These are phyloP conservation scores for Dasypolia templi DNA, from an alignment of 2,888 invertebrate genomes.

Conservation along the genomic window DNA sequence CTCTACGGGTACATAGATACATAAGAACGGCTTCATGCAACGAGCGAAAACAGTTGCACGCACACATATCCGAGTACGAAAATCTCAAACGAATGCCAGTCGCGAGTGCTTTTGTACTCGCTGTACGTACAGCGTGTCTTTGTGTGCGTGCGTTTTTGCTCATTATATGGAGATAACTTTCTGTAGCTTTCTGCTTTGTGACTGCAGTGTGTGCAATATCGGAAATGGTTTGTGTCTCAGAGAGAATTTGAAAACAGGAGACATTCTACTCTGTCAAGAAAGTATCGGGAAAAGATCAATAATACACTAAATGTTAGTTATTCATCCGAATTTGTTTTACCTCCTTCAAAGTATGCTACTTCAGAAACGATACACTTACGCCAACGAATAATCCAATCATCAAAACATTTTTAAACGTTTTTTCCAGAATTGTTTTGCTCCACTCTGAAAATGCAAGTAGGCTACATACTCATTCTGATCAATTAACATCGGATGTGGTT, in stretches of 20 bases:
- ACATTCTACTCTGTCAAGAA: too few species aligned
- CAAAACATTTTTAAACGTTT: too few species aligned
- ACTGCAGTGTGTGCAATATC: slow-evolving; percentile 38
- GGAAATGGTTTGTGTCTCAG: slow-evolving; percentile 23
- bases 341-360: too few species aligned
- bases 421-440: too few species aligned
- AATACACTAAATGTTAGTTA: too few species aligned
- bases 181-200: background rate
- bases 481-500: slow-evolving; percentile 46
- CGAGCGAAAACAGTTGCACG: background rate
- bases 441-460: slow-evolving; percentile 36
- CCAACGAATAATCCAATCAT: too few species aligned
- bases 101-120: too few species aligned
- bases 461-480: slow-evolving; percentile 25
- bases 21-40: slow-evolving; percentile 12
- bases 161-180: background rate
- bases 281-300: too few species aligned
- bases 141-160: background rate
- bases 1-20: background rate
- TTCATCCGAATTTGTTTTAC: too few species aligned
- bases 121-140: too few species aligned
- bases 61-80: background rate
- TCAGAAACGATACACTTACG: too few species aligned
- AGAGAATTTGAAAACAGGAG: slow-evolving; percentile 26
- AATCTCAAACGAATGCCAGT: background rate